Base-by-base conservation (phyloP, 2,888 invertebrate genomes). In the Drosophila nigricruria region DNA sequence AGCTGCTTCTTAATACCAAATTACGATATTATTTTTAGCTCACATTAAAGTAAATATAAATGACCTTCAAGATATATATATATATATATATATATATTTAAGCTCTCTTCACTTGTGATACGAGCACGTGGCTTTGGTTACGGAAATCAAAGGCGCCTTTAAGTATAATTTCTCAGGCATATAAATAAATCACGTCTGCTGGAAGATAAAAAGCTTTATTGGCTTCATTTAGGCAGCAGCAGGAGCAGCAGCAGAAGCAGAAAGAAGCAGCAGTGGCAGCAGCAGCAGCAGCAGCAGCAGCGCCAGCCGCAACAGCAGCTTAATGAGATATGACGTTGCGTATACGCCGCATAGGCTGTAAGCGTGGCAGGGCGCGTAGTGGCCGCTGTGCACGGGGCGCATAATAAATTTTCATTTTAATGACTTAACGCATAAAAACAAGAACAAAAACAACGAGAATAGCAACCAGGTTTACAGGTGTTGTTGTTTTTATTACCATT, bases 371-470 rank as follows among this genome's bases (percentile, higher is more conserved):
- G 36, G 25, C 52, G 36, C 64, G 45, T 42, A 32, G 76, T 54
- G 61, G 73, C 53, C 54, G 57, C 59, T 27, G 42, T 25, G 52
- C 36, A 64, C 59, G 62, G 68, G 67, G 74, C 80, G 78, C 70
- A 81, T 88, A 90, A 91, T 90, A 90, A 90, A 91, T 90, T 90
- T 84, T 90, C 90, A 91, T 90, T 90, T 90, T 88, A 82, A 87
- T 87, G 88, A 82, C 84, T 82, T 79, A 77, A 77, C 78, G 82
- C 88, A 79, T 82, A 81, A 89, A 85, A 77, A 70, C 77, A 80
- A 72, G 45, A 79, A 65, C 71, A 66, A 66, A 47, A 72, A 71
- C 47, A 66, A 49, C 62, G 63, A 77, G 75, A 73, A 63, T 32
- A 36, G 16, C 32, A 32, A 6, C 36, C 68, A 58, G 73, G 47